Percentiles rank a stretch among this genome's conserved stretches.
These are phyloP conservation scores for Mionectes macconnelli DNA, from an alignment of 2,113 vertebrate species.

Conservation along the genomic window DNA sequence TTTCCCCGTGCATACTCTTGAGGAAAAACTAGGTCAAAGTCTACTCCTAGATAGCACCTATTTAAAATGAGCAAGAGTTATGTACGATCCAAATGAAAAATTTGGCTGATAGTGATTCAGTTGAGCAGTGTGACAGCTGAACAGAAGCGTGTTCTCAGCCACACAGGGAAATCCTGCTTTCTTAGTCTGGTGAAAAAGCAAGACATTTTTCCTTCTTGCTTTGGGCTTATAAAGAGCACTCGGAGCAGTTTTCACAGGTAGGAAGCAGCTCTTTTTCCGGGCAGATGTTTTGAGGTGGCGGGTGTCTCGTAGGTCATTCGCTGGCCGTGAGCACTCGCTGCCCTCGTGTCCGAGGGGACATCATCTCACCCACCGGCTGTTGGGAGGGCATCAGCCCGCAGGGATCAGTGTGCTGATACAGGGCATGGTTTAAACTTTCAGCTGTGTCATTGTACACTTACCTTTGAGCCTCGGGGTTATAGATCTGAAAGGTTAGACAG, in stretches of 20 bases:
- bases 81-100: background rate
- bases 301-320: background rate
- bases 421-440: background rate
- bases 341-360: too few relatives aligned
- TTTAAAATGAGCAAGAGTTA: constrained; percentile 1
- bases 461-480: background rate
- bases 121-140: background rate
- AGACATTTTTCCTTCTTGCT: background rate
- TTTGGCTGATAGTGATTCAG: constrained; percentile 9
- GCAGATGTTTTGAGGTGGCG: constrained; percentile 3
- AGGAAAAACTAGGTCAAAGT: constrained; percentile 6
- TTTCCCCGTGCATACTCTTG: background rate
- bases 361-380: background rate
- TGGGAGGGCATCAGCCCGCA: background rate
- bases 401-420: background rate
- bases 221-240: constrained; percentile 2
- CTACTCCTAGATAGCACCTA: background rate
- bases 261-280: background rate
- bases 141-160: constrained; percentile 2
- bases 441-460: background rate
- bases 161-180: constrained; percentile 6
- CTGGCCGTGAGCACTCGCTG: background rate
- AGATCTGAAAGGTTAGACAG: background rate
- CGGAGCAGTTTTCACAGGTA: background rate
- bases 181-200: background rate